Conservation (phyloP, 2,113 vertebrate species). For the Chauna torquata region DNA sequence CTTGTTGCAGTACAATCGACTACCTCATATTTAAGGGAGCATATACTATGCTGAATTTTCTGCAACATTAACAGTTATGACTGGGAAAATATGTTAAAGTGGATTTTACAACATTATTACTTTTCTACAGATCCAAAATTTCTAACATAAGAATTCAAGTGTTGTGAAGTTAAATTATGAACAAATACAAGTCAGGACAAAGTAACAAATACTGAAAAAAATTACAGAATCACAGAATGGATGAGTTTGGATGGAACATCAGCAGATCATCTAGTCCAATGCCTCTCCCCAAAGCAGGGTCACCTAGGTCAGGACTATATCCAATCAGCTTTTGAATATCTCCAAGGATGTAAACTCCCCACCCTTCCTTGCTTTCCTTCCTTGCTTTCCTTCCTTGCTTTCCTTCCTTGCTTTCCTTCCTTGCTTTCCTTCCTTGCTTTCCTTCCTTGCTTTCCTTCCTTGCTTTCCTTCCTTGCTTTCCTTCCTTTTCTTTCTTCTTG, state of each 20-base stretch:
- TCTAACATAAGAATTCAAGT: not conserved
- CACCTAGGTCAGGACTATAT: not conserved
- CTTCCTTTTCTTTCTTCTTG: not conserved
- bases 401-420: too few species aligned
- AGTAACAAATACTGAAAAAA: not conserved
- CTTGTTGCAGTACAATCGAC: not conserved
- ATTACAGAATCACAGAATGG: not conserved
- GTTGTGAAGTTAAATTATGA: not conserved
- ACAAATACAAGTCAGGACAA: not conserved
- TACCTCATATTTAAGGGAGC: not conserved
- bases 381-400: too few species aligned
- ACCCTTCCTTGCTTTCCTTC: too few species aligned
- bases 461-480: too few species aligned
- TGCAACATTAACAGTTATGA: not conserved
- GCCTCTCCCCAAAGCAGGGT: not conserved
- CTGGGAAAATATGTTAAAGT: not conserved
- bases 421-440: too few species aligned
- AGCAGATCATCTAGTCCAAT: not conserved
- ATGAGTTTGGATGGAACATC: not conserved
- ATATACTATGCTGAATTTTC: not conserved
- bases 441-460: too few species aligned
- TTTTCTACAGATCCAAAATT: not conserved
- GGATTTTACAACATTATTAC: not conserved
- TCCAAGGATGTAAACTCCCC: not conserved
- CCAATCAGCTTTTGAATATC: not conserved